Evolutionary conservation across 2,888 invertebrate species (phyloP), one percentile per base, ranked within the genome.

Genomic region (Bimastos eiseni): DNA sequence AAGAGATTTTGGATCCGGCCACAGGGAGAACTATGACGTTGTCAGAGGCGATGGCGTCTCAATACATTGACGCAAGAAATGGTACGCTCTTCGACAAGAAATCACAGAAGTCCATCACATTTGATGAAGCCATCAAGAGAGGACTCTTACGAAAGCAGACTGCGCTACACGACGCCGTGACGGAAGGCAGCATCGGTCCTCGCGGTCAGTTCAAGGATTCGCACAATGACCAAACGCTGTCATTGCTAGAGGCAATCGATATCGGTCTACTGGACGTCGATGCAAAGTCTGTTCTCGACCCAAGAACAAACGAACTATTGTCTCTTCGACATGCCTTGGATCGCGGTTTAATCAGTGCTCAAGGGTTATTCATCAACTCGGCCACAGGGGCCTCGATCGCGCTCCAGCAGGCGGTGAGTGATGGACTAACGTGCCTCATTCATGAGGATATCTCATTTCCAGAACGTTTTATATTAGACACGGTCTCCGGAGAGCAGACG

Each of bases 161-260:
- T 96, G 98, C 98, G n/a, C 96, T 99, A 55, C 97, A 98, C 95
- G 98, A 98, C 94, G 98, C 98, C 21, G 97, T 99, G 92, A 97
- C 97, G 93, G 96, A 97, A 95, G 97, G 98, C 92, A 97, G 98
- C 92, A 96, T 99, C 91, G 98, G 99, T 95, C 97, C 94, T 49
- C 93, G 93, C 90, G 98, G 98, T n/a, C 96, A 96, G 93, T 97
- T 97, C 41, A 96, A 96, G 89, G 97, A 98, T 95, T 97, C 97
- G 0, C 95, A 96, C 88, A 96, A 96, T 83, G 97, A 97, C 55
- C 96, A 96, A 83, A 92, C 92, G 37, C 30, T 98, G 84, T 97
- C 97, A 92, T 96, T 99, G 92, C 21, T 36, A 21, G 86, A 36
- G 24, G 86, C 86, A 6, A 33, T 86, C 36, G 86, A 86, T 13